Percentiles rank a stretch among this genome's conserved stretches.
phyloP scores from a whole-genome alignment of 1,140 invertebrate species.

The Oedothorax gibbosus region DNA sequence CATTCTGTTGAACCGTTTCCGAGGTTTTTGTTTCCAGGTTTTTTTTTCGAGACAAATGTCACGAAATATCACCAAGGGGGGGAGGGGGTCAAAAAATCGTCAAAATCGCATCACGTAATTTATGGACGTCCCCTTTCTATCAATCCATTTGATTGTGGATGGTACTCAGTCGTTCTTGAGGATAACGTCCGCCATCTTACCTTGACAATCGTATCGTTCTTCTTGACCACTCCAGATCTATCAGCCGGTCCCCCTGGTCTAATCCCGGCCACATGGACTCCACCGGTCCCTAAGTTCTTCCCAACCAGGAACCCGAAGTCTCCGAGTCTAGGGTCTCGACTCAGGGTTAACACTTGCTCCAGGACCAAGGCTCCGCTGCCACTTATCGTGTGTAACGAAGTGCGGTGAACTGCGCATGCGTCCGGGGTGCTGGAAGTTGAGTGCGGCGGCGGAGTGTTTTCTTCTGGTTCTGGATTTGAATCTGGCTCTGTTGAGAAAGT shows the following conservation, averaged over 20 bases:
- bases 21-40: no score
- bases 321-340: background rate
- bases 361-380: background rate
- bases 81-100: no score
- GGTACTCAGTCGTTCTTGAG: no score
- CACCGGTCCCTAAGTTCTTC: background rate
- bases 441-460: background rate
- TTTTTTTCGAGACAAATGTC: no score
- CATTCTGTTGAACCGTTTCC: no score
- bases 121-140: no score
- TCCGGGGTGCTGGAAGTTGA: background rate
- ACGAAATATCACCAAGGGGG: no score
- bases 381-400: constrained; percentile 3
- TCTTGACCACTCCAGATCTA: constrained; percentile 17
- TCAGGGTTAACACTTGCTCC: constrained; percentile 5
- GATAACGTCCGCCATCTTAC: no score
- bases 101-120: no score
- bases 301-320: constrained; percentile 36
- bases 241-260: constrained; percentile 10
- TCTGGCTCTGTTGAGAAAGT: no score
- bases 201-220: constrained; percentile 29
- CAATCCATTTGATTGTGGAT: no score
- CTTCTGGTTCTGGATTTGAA: background rate
- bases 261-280: constrained; percentile 1
- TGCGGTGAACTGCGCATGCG: background rate